Evolutionary conservation across 2,888 invertebrate species (phyloP).

Genomic region (Ophion ventricosus): DNA sequence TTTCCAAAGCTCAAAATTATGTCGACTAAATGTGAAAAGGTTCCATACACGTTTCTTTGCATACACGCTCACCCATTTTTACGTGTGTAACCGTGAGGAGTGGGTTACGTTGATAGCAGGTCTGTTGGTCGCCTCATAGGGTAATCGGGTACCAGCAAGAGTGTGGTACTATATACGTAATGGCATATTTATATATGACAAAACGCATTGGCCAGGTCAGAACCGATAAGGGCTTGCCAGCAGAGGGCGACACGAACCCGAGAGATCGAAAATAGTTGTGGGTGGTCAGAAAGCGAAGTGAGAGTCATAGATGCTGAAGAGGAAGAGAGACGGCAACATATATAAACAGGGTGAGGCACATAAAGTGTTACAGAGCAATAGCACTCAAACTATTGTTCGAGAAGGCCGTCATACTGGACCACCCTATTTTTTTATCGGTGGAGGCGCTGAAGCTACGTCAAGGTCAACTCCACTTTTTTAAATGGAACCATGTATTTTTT

Average conservation of each 20-base stretch:
- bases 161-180: constrained; percentile 53
- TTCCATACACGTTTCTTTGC: not conserved
- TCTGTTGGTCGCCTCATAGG: constrained; percentile 47
- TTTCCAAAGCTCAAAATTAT: too few relatives aligned
- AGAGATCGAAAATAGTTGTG: constrained; percentile 32
- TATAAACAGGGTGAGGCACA: not conserved
- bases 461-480: too few relatives aligned
- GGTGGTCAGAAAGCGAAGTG: constrained; percentile 19
- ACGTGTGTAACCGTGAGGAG: constrained; percentile 36
- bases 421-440: too few relatives aligned
- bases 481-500: too few relatives aligned
- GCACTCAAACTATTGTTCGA: too few relatives aligned
- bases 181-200: constrained; percentile 43
- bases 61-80: not conserved
- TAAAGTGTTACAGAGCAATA: too few relatives aligned
- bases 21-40: too few relatives aligned
- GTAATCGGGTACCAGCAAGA: constrained; percentile 60
- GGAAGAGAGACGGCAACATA: constrained; percentile 13
- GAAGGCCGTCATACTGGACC: too few relatives aligned
- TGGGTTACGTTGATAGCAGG: constrained; percentile 57
- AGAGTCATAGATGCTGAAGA: constrained; percentile 18
- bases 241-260: constrained; percentile 54
- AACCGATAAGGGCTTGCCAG: constrained; percentile 80
- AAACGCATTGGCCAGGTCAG: constrained; percentile 78
- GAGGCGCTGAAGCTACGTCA: too few relatives aligned